Conservation (phyloP, 2,888 invertebrate genomes). For the Gymnocheta viridis region DNA sequence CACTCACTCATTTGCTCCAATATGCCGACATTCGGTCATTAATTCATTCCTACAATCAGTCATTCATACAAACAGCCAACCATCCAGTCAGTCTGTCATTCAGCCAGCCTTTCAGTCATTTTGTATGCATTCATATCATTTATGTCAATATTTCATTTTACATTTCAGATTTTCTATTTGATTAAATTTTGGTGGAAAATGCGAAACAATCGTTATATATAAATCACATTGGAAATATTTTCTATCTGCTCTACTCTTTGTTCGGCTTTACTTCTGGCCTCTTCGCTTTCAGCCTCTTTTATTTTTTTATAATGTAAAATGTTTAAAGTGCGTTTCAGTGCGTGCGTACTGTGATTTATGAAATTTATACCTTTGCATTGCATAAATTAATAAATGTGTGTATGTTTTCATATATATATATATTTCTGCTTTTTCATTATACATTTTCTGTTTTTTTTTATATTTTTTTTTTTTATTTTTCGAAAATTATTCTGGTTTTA, state of each 20-base stretch:
- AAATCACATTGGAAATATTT: conserved; percentile 60
- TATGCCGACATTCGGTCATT: neutral
- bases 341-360: conserved; percentile 53
- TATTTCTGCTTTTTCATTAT: conserved; percentile 5
- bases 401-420: neutral
- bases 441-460: conserved; percentile 1
- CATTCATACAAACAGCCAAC: neutral
- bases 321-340: conserved; percentile 27
- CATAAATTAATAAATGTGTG: neutral
- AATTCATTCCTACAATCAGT: neutral
- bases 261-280: neutral
- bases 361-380: conserved; percentile 32
- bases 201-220: conserved; percentile 67
- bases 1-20: neutral
- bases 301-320: neutral
- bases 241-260: conserved; percentile 34
- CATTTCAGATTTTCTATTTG: conserved; percentile 76
- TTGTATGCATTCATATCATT: conserved; percentile 58
- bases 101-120: conserved; percentile 46
- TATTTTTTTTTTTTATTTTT: neutral
- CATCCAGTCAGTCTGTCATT: conserved; percentile 26
- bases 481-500: conserved; percentile 53
- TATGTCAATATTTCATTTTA: conserved; percentile 72
- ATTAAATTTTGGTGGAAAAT: conserved; percentile 74
- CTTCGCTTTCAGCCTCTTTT: neutral